These are phyloP conservation scores for Rhinoraja longicauda DNA, from an alignment of 2,797 vertebrate species.

Conservation along the genomic window DNA sequence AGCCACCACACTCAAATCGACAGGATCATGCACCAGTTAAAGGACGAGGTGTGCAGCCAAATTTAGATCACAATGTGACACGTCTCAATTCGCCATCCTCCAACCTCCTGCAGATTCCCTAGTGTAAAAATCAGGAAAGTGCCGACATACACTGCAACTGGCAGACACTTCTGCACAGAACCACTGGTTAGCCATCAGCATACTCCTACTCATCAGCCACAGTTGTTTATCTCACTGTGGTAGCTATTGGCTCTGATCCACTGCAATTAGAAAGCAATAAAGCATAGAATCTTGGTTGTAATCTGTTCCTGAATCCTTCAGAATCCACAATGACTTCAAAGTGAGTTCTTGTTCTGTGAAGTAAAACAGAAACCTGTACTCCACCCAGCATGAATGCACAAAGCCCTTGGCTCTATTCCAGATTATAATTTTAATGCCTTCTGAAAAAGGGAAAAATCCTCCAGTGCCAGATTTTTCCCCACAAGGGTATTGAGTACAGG, in stretches of 20 bases:
- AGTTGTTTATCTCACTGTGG: not conserved
- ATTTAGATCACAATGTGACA: too few species aligned
- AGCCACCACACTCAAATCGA: too few species aligned
- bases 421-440: not conserved
- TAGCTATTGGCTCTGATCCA: not conserved
- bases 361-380: not conserved
- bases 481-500: not conserved
- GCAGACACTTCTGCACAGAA: too few species aligned
- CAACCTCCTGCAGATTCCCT: too few species aligned
- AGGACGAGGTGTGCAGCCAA: too few species aligned
- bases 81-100: too few species aligned
- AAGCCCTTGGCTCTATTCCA: not conserved
- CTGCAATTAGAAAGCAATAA: not conserved
- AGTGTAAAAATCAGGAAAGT: too few species aligned
- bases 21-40: too few species aligned
- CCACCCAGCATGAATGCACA: not conserved
- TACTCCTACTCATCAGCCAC: not conserved
- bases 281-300: conserved; percentile 13
- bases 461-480: not conserved
- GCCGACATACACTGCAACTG: too few species aligned
- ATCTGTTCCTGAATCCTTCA: not conserved
- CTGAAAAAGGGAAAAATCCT: not conserved
- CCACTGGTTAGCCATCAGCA: too few species aligned
- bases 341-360: not conserved
- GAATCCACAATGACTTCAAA: not conserved